These are phyloP conservation scores for Chrysotoxum bicinctum DNA, from an alignment of 2,888 invertebrate genomes.

Conservation along the genomic window DNA sequence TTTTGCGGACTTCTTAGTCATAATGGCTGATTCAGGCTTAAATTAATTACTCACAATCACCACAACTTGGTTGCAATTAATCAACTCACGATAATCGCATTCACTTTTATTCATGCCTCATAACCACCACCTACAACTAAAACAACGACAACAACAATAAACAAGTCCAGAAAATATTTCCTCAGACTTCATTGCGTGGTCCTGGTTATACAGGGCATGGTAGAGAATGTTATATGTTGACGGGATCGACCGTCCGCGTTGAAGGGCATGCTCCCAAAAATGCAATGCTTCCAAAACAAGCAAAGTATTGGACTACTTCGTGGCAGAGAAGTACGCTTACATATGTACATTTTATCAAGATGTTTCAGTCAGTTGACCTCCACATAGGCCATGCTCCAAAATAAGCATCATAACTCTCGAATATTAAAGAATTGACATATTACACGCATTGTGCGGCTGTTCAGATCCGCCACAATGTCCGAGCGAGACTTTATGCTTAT, in stretches of 20 bases:
- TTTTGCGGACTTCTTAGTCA: slow-evolving; percentile 10
- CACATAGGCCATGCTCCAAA: slow-evolving; percentile 9
- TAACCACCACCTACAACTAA: background rate
- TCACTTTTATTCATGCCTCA: background rate
- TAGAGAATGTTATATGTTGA: background rate
- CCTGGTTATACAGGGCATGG: background rate
- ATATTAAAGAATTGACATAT: slow-evolving; percentile 56
- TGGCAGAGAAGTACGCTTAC: background rate
- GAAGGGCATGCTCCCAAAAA: slow-evolving; percentile 34
- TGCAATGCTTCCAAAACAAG: background rate
- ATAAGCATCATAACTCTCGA: slow-evolving; percentile 34
- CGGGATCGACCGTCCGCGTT: background rate
- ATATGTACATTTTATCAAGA: slow-evolving; percentile 36
- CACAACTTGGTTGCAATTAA: slow-evolving; percentile 42
- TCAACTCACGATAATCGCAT: slow-evolving; percentile 37
- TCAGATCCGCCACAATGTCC: slow-evolving; percentile 16
- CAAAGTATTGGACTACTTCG: slow-evolving; percentile 3
- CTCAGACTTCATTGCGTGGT: background rate
- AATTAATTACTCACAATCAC: slow-evolving; percentile 39
- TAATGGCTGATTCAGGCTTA: slow-evolving; percentile 4
- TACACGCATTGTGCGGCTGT: slow-evolving; percentile 14
- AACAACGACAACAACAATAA: background rate
- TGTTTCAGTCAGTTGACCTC: slow-evolving; percentile 36
- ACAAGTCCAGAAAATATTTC: background rate
- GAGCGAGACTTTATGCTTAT: slow-evolving; percentile 42